Conservation (phyloP, 2,888 invertebrate genomes). For the Bombylius discolor region DNA sequence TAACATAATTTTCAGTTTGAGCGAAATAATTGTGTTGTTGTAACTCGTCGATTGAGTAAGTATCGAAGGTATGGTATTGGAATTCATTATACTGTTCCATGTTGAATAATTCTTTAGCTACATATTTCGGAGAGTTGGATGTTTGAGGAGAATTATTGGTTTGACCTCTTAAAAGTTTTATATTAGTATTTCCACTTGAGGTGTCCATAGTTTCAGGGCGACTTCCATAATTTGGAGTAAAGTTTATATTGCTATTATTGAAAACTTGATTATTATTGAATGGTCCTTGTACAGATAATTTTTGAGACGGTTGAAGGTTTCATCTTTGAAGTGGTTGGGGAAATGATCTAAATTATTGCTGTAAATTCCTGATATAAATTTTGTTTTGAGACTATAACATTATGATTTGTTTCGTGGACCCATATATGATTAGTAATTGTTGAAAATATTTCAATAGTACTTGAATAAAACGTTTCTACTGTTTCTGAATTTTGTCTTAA, state of each 20-base stretch:
- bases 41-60: neutral
- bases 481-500: conserved; percentile 10
- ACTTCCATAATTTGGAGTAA: neutral
- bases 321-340: no score
- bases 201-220: neutral
- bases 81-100: neutral
- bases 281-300: no score
- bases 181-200: neutral
- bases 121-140: neutral
- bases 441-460: conserved; percentile 12
- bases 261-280: no score
- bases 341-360: no score
- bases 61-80: neutral
- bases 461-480: conserved; percentile 10
- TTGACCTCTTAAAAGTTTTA: neutral
- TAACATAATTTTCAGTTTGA: neutral
- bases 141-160: neutral
- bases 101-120: neutral
- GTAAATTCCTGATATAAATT: conserved; percentile 8
- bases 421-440: conserved; percentile 12
- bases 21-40: neutral
- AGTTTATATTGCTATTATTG: no score
- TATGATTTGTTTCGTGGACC: conserved; percentile 12
- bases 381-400: conserved; percentile 12
- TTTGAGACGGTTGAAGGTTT: no score